phyloP scores from a whole-genome alignment of 2,797 vertebrate genomes.

The Eupleurogrammus muticus region DNA sequence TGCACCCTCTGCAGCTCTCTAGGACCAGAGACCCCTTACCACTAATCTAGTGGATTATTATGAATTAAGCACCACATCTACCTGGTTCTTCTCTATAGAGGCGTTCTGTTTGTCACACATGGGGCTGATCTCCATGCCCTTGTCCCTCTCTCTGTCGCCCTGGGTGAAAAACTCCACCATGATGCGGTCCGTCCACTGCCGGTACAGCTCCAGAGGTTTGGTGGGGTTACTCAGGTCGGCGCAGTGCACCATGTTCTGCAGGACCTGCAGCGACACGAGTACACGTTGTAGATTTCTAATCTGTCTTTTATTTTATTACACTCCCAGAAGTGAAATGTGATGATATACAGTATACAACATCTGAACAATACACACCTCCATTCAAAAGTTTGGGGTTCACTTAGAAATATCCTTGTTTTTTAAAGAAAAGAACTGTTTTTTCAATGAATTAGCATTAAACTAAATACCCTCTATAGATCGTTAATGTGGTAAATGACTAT shows the following conservation, averaged over 20 bases:
- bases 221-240: constrained; percentile 95
- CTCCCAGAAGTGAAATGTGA: not conserved
- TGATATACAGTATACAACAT: not conserved
- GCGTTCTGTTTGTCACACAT: constrained; percentile 96
- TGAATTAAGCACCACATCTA: no score
- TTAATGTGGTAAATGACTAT: no score
- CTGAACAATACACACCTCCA: no score
- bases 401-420: no score
- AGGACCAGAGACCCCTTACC: no score
- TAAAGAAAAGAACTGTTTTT: no score
- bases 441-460: no score
- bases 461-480: no score
- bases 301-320: not conserved
- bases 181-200: constrained; percentile 92
- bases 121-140: constrained; percentile 94
- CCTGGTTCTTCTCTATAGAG: constrained; percentile 95
- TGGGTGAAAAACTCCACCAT: constrained; percentile 95
- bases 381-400: no score
- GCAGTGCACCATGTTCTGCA: constrained; percentile 95
- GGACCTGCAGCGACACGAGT: constrained; percentile 80
- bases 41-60: not conserved
- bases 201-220: constrained; percentile 91
- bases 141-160: constrained; percentile 90
- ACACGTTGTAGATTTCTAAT: not conserved
- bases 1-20: no score